Evolutionary conservation across 2,113 vertebrate species (phyloP), one percentile per base, ranked within the genome.

Genomic region (Rhombomys opimus): DNA sequence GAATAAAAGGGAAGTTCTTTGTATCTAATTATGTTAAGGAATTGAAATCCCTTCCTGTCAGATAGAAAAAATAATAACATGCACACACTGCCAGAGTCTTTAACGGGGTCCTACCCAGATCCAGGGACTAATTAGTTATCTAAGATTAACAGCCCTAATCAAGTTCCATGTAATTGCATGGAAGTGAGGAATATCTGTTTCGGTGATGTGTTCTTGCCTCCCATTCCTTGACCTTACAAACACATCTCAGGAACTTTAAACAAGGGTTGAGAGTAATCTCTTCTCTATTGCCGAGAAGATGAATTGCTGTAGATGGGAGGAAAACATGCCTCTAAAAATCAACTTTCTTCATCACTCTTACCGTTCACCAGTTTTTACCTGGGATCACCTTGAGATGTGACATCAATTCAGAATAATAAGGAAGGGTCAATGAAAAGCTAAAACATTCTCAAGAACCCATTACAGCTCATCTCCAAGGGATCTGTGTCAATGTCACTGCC

Each of bases 371-470:
- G 88, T 95, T 96, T 97, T 97, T 95, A 95, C 78, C 91, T 0
- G 13, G 57, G 94, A 96, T 98, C 98, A 98, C 96, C 96, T 97
- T 96, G 97, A 97, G 95, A 96, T 96, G 81, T 96, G 95, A 98
- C 97, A 97, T 95, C 97, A 96, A 96, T 97, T 95, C 95, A 72
- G 88, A 97, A 94, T 97, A 97, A 97, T 97, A 96, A 97, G 96
- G 70, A 94, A 96, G 96, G 96, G 97, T 97, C 98, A 98, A 67
- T 77, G 96, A 95, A 96, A 97, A 97, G 92, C 88, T 95, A 97
- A 97, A 93, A 95, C 96, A 93, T 96, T 96, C 96, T 97, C 96
- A 89, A 54, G 97, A 98, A 97, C 95, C 95, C 87, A 98, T 98
- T 96, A 96, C 88, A 91, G 94, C 90, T 63, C 63, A 80, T 96